Percentiles rank a stretch among this genome's conserved stretches.
Conservation (phyloP, 2,113 vertebrate species). For the Falco punctatus region DNA sequence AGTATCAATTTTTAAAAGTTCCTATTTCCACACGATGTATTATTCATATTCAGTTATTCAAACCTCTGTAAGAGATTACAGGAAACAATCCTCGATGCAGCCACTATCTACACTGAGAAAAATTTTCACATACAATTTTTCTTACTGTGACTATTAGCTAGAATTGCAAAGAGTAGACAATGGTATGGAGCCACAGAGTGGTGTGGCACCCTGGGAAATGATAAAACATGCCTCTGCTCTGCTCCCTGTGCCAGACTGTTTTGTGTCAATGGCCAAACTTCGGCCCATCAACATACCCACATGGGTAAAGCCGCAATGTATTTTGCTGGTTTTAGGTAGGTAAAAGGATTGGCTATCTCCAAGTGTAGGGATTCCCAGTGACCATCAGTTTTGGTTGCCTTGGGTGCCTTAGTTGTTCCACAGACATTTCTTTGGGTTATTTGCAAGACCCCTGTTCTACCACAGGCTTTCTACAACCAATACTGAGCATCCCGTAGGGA, state of each 20-base stretch:
- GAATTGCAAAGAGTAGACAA: not conserved
- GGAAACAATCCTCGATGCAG: not conserved
- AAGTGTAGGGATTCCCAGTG: accelerated
- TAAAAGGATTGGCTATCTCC: not conserved
- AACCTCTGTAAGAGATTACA: not conserved
- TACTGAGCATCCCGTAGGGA: accelerated
- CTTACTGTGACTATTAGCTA: accelerated
- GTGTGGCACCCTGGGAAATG: not conserved
- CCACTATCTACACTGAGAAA: not conserved
- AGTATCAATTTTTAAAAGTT: accelerated
- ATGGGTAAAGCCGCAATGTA: not conserved
- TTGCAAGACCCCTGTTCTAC: not conserved
- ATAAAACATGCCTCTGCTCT: not conserved
- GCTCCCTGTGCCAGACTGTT: not conserved
- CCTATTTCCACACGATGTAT: not conserved
- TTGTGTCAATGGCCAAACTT: not conserved
- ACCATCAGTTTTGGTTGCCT: not conserved
- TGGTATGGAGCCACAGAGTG: accelerated
- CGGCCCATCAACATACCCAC: not conserved
- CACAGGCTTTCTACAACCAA: not conserved
- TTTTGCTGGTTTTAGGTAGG: not conserved
- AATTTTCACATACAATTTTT: not conserved
- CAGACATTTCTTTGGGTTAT: not conserved
- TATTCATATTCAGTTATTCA: not conserved
- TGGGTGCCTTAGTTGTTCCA: not conserved